Evolutionary conservation across 2,797 vertebrate species (phyloP), one percentile per base, ranked within the genome.

Genomic region (Rhinophrynus dorsalis): DNA sequence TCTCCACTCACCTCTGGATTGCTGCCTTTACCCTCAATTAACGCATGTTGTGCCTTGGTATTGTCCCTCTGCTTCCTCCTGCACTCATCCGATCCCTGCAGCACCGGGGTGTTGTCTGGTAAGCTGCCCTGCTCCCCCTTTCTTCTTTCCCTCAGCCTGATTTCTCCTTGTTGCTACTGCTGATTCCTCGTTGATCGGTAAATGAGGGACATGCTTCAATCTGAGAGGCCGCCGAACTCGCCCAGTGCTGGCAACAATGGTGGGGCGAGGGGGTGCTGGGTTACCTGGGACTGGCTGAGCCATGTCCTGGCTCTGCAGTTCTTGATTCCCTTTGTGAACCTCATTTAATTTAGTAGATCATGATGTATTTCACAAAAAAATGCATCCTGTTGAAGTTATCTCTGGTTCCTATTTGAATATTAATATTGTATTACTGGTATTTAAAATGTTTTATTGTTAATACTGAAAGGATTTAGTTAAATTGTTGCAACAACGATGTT

Each of bases 21-120:
- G 32, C 55, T 40, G 30, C 20, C 55, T 54, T 12, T 30, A 21
- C 12, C 29, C 9, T 5, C 30, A 10, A 23, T n/a, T 37, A 60
- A 5, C 58, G 58, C 58, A 55, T 70, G 67, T 17, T 35, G 58
- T 40, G 13, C 13, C 35, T 3, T 38, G n/a, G 56, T 45, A 23
- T 51, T 42, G 56, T 59, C 29, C 23, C 30, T 7, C 11, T 26
- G 6, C 24, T 8, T 50, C 33, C 3, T 4, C 20, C 38, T 30
- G 48, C 48, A 7, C 51, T 32, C 29, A 30, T 42, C 21, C 15
- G 33, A 52, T 21, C 37, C 32, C n/a, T 38, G 44, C 47, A 32
- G 66, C 38, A 29, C 33, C 45, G 35, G 10, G 58, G 37, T n/a
- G 58, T 54, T 71, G 51, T 56, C 44, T 27, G 68, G 68, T 72